Conservation (phyloP, 2,797 vertebrate species). For the Sebastes trivittatus region DNA sequence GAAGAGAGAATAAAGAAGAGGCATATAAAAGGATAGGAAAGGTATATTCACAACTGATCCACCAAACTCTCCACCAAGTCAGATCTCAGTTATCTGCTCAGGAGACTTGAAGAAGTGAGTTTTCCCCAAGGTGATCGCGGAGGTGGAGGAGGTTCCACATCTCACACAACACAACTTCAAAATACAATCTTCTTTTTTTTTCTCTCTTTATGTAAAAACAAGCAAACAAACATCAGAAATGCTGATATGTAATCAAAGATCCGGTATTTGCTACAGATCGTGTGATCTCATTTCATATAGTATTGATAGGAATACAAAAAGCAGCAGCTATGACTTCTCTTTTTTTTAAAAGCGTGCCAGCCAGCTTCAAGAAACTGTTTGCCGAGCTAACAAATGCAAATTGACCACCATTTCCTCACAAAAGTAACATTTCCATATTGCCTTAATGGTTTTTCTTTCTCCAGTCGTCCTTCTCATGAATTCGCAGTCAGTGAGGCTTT, state of each 20-base stretch:
- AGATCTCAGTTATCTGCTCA: not conserved
- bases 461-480: conserved; percentile 52
- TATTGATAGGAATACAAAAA: conserved; percentile 6
- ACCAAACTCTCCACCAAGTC: conserved; percentile 7
- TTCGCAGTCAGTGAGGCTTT: conserved; percentile 61
- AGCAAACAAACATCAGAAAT: conserved; percentile 4
- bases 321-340: conserved; percentile 11
- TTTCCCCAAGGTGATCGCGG: not conserved
- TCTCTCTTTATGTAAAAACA: conserved; percentile 1
- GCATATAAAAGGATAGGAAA: not conserved
- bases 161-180: conserved; percentile 18
- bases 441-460: conserved; percentile 69
- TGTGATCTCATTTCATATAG: conserved; percentile 22
- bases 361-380: conserved; percentile 56
- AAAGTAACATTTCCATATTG: conserved; percentile 71
- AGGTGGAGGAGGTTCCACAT: not conserved
- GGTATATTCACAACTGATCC: not conserved
- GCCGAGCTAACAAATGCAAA: conserved; percentile 71
- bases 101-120: conserved; percentile 3
- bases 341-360: conserved; percentile 31
- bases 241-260: conserved; percentile 32
- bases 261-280: not conserved
- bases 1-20: conserved; percentile 17
- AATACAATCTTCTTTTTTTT: not conserved
- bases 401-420: conserved; percentile 65